Evolutionary conservation across 2,797 vertebrate genomes (phyloP), one percentile per base, ranked within the genome.

Genomic region (Cuniculus paca): DNA sequence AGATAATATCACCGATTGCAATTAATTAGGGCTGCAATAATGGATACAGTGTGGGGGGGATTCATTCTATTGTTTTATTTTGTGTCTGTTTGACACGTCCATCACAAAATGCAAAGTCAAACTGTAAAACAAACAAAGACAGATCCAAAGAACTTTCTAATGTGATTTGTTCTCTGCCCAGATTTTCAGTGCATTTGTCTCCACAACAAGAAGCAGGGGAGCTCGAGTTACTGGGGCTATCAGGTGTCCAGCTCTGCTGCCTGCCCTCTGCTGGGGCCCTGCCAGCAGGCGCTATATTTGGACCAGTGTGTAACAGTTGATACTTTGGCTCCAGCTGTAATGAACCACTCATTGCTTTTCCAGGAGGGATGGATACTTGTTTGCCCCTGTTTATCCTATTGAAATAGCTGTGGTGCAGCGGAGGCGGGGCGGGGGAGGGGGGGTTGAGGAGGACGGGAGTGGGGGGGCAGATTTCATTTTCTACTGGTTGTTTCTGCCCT

Each of bases 221-320:
- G 94, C 95, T 96, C 85, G 28, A n/a, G 82, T 96, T 98, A 70
- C 92, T 84, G 3, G 2, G 61, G 81, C 28, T 96, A 82, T 97
- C 96, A 86, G 75, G 95, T 96, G 93, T 98, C 95, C 54, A 61
- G 52, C 48, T 91, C 77, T 50, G 7, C 80, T 50, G 61, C 87
- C 95, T 54, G 63, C 96, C 50, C 48, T 56, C 56, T 79, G n/a
- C 48, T 52, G 26, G 0, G 20, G 17, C 68, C 91, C 70, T 86
- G 94, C 97, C 97, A 94, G 45, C 78, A 96, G 88, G 81, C 6
- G 52, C 96, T 97, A 98, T 97, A 97, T 92, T 97, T 97, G 92
- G 91, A 97, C 75, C 60, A 96, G n/a, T 92, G 24, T 78, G 65
- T 61, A 94, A 94, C 88, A 95, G 80, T 94, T 97, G 96, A 94